These are phyloP conservation scores for Oophaga pumilio DNA, from an alignment of 2,113 vertebrate genomes.

Conservation along the genomic window DNA sequence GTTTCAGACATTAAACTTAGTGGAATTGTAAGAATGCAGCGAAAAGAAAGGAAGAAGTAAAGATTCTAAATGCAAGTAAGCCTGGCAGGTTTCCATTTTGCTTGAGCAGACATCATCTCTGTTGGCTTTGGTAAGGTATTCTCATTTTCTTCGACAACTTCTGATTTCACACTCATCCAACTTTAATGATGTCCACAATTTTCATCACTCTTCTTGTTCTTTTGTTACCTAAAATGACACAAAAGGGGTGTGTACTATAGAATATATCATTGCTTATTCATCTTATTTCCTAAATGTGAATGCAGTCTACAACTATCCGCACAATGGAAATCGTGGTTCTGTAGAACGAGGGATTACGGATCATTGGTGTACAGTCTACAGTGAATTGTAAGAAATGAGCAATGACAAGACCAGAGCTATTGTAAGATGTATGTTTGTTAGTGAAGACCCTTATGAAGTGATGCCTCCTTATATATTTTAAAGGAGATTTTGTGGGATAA, in stretches of 20 bases:
- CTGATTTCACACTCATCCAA: background rate
- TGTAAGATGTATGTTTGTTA: background rate
- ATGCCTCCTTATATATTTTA: background rate
- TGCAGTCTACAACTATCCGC: background rate
- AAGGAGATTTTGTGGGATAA: no score
- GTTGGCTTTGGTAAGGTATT: background rate
- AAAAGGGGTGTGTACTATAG: background rate
- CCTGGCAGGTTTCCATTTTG: slow-evolving; percentile 1
- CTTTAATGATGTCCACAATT: background rate
- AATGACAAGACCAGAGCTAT: background rate
- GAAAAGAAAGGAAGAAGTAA: background rate
- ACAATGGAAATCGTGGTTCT: background rate
- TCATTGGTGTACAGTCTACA: background rate
- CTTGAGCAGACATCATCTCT: slow-evolving; percentile 18
- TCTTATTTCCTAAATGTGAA: background rate
- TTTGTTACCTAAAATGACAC: background rate
- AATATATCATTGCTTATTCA: background rate
- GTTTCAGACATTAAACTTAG: background rate
- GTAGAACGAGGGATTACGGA: background rate
- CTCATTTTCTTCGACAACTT: background rate
- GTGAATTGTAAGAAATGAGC: background rate
- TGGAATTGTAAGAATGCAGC: background rate
- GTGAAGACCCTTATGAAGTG: no score
- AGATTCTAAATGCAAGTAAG: background rate
- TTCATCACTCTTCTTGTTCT: background rate